A percentile compares a stretch with the other conserved stretches of the same genome.
phyloP scores from a whole-genome alignment of 1,140 invertebrate species.

The Uloborus diversus region DNA sequence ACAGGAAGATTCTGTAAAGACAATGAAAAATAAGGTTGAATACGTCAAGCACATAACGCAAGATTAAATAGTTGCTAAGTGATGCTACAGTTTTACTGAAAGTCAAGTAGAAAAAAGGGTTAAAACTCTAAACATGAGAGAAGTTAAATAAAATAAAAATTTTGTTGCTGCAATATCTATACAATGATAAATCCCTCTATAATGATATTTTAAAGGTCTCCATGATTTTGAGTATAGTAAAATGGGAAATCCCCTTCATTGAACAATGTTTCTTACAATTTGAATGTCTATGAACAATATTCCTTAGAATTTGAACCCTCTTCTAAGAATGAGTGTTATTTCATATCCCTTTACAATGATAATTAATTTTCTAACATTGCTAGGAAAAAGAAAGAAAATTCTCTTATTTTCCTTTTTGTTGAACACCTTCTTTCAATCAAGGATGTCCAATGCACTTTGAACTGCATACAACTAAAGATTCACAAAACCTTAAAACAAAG shows the following conservation, averaged over 20 bases:
- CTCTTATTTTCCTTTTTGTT: background rate
- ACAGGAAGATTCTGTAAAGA: slow-evolving; percentile 63
- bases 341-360: background rate
- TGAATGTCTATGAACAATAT: no score
- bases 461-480: background rate
- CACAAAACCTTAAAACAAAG: background rate
- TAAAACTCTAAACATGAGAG: slow-evolving; percentile 25
- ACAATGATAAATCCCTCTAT: background rate
- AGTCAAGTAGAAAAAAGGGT: slow-evolving; percentile 27
- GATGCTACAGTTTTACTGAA: slow-evolving; percentile 68
- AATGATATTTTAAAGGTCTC: background rate
- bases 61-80: slow-evolving; percentile 56
- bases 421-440: background rate
- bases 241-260: background rate
- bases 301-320: background rate
- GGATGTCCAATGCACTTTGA: background rate
- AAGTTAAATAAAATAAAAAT: slow-evolving; percentile 16
- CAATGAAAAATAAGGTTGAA: slow-evolving; percentile 9
- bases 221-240: background rate
- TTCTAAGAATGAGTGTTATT: background rate
- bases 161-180: slow-evolving; percentile 10
- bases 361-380: background rate
- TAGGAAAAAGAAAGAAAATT: background rate
- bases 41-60: slow-evolving; percentile 29
- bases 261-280: no score